Evolutionary conservation across 1,140 invertebrate species (phyloP).

Genomic region (Argopecten irradians): DNA sequence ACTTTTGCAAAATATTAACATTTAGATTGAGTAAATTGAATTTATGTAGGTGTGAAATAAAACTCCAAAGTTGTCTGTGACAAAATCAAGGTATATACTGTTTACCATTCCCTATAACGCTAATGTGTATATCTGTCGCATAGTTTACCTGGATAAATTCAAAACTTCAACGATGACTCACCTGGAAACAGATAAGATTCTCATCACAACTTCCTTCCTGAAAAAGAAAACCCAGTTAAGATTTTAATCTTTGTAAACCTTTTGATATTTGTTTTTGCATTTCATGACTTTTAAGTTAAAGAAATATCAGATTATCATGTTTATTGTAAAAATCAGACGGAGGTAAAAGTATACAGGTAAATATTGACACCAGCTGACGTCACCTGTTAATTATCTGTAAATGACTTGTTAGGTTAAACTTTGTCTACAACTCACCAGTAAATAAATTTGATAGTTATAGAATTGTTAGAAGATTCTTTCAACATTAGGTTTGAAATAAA

Average conservation of each 20-base stretch:
- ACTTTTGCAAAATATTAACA: no score
- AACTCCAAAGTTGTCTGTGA: no score
- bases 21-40: no score
- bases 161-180: neutral
- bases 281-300: neutral
- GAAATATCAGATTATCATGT: neutral
- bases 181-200: neutral
- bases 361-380: neutral
- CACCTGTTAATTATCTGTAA: neutral
- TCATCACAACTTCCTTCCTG: neutral
- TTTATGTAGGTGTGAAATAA: no score
- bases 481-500: no score
- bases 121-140: neutral
- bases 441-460: no score
- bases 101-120: neutral
- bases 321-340: neutral
- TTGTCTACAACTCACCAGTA: no score
- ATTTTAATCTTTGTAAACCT: conserved; percentile 3
- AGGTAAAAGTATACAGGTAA: neutral
- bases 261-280: neutral
- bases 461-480: no score
- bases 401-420: neutral
- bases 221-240: neutral
- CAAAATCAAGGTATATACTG: no score
- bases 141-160: neutral